Evolutionary conservation across 1,140 invertebrate species (phyloP), one percentile per base, ranked within the genome.

Genomic region (Solenopsis fugax): DNA sequence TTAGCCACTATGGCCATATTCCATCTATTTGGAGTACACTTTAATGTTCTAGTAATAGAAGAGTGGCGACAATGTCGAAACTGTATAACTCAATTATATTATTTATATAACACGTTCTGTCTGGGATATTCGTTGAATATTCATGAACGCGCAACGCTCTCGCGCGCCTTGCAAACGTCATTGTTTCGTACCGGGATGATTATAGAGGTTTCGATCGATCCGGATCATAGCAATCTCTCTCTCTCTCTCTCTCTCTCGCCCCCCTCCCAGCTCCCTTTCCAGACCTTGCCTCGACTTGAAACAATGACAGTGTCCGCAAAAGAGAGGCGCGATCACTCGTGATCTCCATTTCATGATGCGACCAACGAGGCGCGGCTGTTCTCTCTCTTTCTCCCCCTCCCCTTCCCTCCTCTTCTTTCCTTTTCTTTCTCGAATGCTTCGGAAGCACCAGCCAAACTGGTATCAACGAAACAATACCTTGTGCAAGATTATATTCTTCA

Each of bases 241-340:
- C 24, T 58, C 45, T 29, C 29, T 29, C 29, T 29, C 29, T 29
- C 29, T 29, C 29, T 29, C 29, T 29, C 29, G n/a, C n/a, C n/a
- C n/a, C n/a, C n/a, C n/a, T n/a, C n/a, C n/a, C n/a, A n/a, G n/a
- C 29, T 29, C 29, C 29, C 45, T 69, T 18, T 62, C 76, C 71
- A 88, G 87, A 88, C 76, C 90, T 87, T 89, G 67, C 73, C 81
- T 52, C 45, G 24, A 87, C 56, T 56, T 86, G 88, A 92, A 91
- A 93, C 93, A 93, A 93, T 93, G 91, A 92, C 88, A 89, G 69
- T 75, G 88, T 65, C 80, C 80, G 82, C 80, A 69, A 65, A 60
- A 82, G 85, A 72, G 78, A 88, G 76, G 85, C 34, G 86, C 87
- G 65, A 89, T 91, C 81, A 62, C 71, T 78, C 45, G 54, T 78